phyloP scores from a whole-genome alignment of 2,888 invertebrate genomes.

The Formica aserva region DNA sequence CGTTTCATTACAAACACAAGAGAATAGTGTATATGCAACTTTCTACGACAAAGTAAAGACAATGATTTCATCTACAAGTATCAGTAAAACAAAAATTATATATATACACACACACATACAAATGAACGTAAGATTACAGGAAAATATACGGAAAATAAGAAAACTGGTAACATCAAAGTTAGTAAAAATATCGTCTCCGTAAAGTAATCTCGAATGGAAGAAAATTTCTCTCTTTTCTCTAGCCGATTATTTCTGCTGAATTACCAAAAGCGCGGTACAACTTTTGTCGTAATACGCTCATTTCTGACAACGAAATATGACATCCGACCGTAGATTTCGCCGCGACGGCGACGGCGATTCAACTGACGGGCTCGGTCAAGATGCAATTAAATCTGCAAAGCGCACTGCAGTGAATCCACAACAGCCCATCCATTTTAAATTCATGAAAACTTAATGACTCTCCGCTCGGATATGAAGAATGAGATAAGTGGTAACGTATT shows the following conservation, averaged over 20 bases:
- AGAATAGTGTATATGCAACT: constrained; percentile 21
- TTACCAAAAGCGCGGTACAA: constrained; percentile 60
- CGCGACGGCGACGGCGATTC: constrained; percentile 52
- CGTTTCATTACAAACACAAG: constrained; percentile 17
- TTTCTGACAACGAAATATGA: constrained; percentile 66
- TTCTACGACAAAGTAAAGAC: constrained; percentile 18
- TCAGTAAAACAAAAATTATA: constrained; percentile 30
- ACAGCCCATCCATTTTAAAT: constrained; percentile 65
- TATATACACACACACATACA: not conserved
- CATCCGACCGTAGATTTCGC: constrained; percentile 59
- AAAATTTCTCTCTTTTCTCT: constrained; percentile 37
- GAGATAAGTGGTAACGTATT: constrained; percentile 19
- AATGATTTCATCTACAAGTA: constrained; percentile 10
- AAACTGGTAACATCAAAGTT: constrained; percentile 44
- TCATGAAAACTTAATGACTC: constrained; percentile 48
- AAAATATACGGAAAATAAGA: constrained; percentile 42
- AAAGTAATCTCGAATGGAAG: constrained; percentile 46
- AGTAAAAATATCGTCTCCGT: constrained; percentile 29
- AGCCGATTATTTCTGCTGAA: constrained; percentile 52
- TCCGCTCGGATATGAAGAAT: constrained; percentile 15
- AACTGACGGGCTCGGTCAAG: constrained; percentile 67
- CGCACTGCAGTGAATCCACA: constrained; percentile 54
- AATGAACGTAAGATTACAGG: constrained; percentile 1
- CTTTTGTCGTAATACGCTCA: constrained; percentile 58
- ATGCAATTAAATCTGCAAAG: constrained; percentile 72